Conservation (phyloP, 2,113 vertebrate species). For the Ia io region DNA sequence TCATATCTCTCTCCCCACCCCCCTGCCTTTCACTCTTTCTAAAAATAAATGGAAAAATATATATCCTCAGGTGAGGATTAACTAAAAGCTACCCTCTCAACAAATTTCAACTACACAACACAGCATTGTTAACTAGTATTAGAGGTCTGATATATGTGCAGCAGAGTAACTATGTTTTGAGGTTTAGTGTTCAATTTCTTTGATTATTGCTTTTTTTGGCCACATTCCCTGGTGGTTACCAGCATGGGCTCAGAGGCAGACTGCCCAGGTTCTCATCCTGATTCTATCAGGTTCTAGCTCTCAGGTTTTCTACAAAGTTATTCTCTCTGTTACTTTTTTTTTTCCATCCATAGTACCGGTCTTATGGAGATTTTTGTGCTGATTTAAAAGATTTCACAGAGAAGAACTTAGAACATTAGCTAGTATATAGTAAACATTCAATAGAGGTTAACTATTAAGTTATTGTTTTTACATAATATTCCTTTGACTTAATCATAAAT, state of each 20-base stretch:
- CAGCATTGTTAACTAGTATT: not conserved
- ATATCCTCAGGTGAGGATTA: too few species aligned
- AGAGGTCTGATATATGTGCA: not conserved
- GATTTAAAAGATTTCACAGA: not conserved
- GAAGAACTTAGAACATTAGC: not conserved
- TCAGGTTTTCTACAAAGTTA: not conserved
- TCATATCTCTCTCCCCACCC: too few species aligned
- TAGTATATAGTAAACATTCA: not conserved
- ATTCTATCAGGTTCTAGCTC: not conserved
- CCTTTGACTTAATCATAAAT: not conserved
- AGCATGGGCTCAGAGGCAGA: not conserved
- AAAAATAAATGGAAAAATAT: too few species aligned
- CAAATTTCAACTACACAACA: not conserved
- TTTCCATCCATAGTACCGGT: not conserved
- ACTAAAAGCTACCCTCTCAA: not conserved
- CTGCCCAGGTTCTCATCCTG: not conserved
- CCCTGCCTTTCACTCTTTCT: too few species aligned
- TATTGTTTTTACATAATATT: not conserved
- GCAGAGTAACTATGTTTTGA: not conserved
- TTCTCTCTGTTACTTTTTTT: not conserved
- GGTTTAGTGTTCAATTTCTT: not conserved
- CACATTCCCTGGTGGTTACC: not conserved
- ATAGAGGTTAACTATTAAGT: not conserved
- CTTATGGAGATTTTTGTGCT: conserved; percentile 1
- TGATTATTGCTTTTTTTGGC: not conserved